Evolutionary conservation across 2,888 invertebrate genomes (phyloP).

Genomic region (Molanna angustata): DNA sequence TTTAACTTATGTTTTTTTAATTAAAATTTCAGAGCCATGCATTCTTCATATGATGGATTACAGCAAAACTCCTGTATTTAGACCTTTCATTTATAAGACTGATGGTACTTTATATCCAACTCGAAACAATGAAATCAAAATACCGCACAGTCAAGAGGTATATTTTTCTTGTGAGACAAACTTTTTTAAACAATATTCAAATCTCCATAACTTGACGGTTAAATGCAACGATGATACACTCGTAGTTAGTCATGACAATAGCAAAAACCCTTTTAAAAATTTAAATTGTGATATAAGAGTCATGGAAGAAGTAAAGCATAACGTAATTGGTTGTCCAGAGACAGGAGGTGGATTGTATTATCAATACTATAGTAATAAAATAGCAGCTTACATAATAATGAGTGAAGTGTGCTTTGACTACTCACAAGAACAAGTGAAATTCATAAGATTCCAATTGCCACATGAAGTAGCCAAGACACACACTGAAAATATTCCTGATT

Average conservation of each 20-base stretch:
- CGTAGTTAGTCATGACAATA: constrained; percentile 13
- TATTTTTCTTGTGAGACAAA: constrained; percentile 27
- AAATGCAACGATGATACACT: constrained; percentile 27
- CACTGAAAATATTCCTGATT: constrained; percentile 9
- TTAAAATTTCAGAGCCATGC: constrained; percentile 32
- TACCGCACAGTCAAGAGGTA: constrained; percentile 16
- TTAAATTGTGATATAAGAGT: constrained; percentile 29
- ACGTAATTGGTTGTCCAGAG: constrained; percentile 16
- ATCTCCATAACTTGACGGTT: constrained; percentile 18
- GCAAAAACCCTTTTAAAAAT: constrained; percentile 22
- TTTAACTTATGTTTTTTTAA: too few relatives aligned
- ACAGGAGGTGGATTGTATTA: constrained; percentile 18
- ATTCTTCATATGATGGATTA: constrained; percentile 20
- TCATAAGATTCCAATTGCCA: constrained; percentile 11
- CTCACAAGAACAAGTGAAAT: constrained; percentile 12
- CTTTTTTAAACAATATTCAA: constrained; percentile 23
- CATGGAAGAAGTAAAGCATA: constrained; percentile 25
- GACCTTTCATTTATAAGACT: constrained; percentile 23
- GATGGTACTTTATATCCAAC: constrained; percentile 21
- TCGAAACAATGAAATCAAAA: constrained; percentile 21
- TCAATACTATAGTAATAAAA: constrained; percentile 22
- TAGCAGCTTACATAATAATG: constrained; percentile 17
- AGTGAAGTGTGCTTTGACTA: constrained; percentile 30
- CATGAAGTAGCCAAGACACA: constrained; percentile 10
- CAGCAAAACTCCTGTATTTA: constrained; percentile 25